Conservation (phyloP, 2,888 invertebrate species). For the Terebella lapidaria region DNA sequence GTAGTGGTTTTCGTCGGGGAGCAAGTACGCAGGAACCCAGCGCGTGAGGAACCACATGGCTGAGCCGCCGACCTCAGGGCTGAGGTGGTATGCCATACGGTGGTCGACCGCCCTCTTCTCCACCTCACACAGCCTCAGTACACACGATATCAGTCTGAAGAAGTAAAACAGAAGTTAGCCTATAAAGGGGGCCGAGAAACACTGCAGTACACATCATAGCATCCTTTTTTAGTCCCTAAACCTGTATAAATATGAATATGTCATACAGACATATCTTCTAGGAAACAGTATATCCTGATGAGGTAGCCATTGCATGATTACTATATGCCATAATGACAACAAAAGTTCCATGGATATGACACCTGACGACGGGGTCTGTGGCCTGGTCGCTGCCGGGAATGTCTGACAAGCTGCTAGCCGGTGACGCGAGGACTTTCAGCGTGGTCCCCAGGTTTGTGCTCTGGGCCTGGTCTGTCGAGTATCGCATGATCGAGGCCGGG, state of each 20-base stretch:
- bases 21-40: slow-evolving; percentile 71
- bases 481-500: slow-evolving; percentile 64
- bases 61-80: slow-evolving; percentile 74
- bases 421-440: slow-evolving; percentile 57
- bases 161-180: too few relatives aligned
- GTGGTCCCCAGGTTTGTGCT: slow-evolving; percentile 56
- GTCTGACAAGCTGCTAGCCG: slow-evolving; percentile 48
- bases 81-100: slow-evolving; percentile 65
- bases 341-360: too few relatives aligned
- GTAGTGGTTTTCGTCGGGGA: slow-evolving; percentile 63
- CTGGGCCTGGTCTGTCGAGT: slow-evolving; percentile 60
- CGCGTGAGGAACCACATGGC: slow-evolving; percentile 74
- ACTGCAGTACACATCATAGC: too few relatives aligned
- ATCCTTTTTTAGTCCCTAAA: too few relatives aligned
- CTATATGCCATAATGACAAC: too few relatives aligned
- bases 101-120: slow-evolving; percentile 70
- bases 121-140: slow-evolving; percentile 70
- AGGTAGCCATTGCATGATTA: too few relatives aligned
- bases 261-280: too few relatives aligned
- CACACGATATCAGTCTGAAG: slow-evolving; percentile 63
- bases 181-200: too few relatives aligned
- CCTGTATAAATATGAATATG: too few relatives aligned
- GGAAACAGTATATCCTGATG: too few relatives aligned
- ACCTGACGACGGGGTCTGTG: slow-evolving; percentile 62
- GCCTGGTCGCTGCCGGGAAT: slow-evolving; percentile 44